These are phyloP conservation scores for Haliclystus octoradiatus DNA, from an alignment of 30 jellyfish, hydroid and myxozoan species.

Conservation along the genomic window DNA sequence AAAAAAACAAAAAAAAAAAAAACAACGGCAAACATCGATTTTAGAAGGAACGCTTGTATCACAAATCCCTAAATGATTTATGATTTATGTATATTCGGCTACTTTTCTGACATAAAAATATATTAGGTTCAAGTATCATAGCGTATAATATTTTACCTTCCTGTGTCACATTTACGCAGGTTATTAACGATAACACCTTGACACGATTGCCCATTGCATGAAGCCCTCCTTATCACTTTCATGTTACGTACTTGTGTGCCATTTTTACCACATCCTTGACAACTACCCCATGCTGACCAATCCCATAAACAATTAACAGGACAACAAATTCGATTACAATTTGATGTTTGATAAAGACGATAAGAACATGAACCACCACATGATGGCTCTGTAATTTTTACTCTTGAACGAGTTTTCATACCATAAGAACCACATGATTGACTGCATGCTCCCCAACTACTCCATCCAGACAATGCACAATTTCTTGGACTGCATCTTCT, in stretches of 20 bases:
- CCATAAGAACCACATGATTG: slow-evolving; percentile 40
- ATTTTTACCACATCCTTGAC: slow-evolving; percentile 73
- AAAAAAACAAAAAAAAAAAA: too few relatives aligned
- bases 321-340: slow-evolving; percentile 66
- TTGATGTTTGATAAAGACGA: slow-evolving; percentile 15
- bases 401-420: slow-evolving; percentile 14
- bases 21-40: too few relatives aligned
- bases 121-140: too few relatives aligned
- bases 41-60: too few relatives aligned
- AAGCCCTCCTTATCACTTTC: slow-evolving; percentile 30
- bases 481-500: slow-evolving; percentile 31
- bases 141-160: slow-evolving; percentile 48
- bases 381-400: slow-evolving; percentile 35
- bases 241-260: slow-evolving; percentile 48
- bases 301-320: slow-evolving; percentile 42
- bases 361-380: slow-evolving; percentile 65
- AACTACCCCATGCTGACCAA: slow-evolving; percentile 62
- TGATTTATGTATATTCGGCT: too few relatives aligned
- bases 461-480: slow-evolving; percentile 31
- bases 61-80: too few relatives aligned
- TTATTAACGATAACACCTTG: slow-evolving; percentile 22
- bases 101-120: too few relatives aligned
- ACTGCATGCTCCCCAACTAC: slow-evolving; percentile 36
- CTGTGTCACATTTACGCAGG: slow-evolving; percentile 38
- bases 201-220: slow-evolving; percentile 67